Base-by-base conservation (phyloP, 2,113 vertebrate genomes). In the Lathamus discolor region DNA sequence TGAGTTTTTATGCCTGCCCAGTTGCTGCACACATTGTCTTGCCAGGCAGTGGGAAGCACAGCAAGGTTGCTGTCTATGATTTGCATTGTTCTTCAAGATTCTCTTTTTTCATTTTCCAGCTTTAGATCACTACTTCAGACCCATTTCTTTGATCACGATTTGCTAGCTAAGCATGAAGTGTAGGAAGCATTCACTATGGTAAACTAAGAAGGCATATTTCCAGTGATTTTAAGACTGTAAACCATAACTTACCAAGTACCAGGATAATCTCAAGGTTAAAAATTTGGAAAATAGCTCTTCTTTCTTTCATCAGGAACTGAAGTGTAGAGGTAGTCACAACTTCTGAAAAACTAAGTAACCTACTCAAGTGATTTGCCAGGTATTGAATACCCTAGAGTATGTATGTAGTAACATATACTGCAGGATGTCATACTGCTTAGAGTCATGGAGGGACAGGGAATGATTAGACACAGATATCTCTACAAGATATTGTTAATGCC, bases 331-430 rank as follows among this genome's bases (percentile, higher is more conserved):
- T 17, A 86, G 29, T 70, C 43, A 68, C 70, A 92, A 88, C 54
- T 96, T 90, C 61, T 83, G 61, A 43, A 77, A 86, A 94, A 94
- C 41, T 93, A 94, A 96, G 96, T 86, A 93, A 95, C 55, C 55
- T 0, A 0, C 55, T 82, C 76, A 72, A 68, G 31, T 78, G 86
- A 93, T 75, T 68, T 95, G 33, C 51, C 63, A 77, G 63, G 25
- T 37, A 64, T 8, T 62, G 55, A 83, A 82, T 84, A 78, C 83
- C 72, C 76, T 23, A 57, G 86, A 86, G 90, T 86, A 84, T 11
- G 27, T 29, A 13, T 12, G 43, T 61, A 64, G 52, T 35, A 72
- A 96, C 75, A 88, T 46, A 83, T 95, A 86, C 68, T 61, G 64
- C 62, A 88, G 43, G 29, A 57, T 94, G 80, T 67, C 79, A 68